Evolutionary conservation across 1,140 invertebrate genomes (phyloP).

Genomic region (Brachionus rotundiformis): DNA sequence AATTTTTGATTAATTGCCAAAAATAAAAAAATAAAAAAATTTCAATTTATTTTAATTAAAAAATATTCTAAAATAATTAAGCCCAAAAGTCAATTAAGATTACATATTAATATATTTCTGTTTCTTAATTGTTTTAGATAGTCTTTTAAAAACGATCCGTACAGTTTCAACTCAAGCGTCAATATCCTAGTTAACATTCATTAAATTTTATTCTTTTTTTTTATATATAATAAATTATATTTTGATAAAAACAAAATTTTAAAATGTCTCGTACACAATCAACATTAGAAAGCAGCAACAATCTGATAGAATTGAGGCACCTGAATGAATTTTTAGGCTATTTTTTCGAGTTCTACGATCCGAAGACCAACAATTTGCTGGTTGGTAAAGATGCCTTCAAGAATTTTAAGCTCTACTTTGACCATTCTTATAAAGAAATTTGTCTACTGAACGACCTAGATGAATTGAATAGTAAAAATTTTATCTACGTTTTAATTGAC

Average conservation of each 20-base stretch:
- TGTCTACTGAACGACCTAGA: neutral
- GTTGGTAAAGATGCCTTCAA: neutral
- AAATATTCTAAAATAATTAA: neutral
- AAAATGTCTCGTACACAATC: slow-evolving; percentile 1
- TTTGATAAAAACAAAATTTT: neutral
- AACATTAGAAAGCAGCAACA: neutral
- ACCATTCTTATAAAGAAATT: neutral
- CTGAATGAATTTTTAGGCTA: slow-evolving; percentile 17
- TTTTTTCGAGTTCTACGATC: slow-evolving; percentile 28
- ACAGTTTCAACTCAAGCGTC: neutral
- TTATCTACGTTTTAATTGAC: slow-evolving; percentile 1
- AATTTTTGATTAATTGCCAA: neutral
- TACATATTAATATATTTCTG: neutral
- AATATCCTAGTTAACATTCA: neutral
- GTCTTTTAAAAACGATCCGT: neutral
- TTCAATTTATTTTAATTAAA: neutral
- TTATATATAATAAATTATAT: neutral
- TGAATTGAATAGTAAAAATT: neutral
- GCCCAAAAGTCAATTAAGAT: neutral
- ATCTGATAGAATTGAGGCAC: neutral
- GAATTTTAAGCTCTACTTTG: neutral
- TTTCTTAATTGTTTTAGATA: neutral
- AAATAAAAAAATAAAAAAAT: neutral
- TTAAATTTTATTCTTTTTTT: neutral
- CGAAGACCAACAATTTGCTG: neutral